These are phyloP conservation scores for Agelas oroides DNA, from an alignment of 37 sponge, comb jelly and placozoan species.

Conservation along the genomic window DNA sequence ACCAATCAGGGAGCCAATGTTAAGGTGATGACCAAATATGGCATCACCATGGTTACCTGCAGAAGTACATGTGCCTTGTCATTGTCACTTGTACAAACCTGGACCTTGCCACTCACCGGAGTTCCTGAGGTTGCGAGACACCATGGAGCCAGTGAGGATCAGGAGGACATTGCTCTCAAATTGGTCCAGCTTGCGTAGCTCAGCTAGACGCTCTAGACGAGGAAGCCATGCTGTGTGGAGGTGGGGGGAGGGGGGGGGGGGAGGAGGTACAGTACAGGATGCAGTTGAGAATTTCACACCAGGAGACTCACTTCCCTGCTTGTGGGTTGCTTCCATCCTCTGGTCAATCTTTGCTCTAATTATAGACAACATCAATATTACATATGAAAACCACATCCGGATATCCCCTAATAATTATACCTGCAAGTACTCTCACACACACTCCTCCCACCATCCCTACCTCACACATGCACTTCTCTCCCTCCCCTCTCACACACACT, in stretches of 20 bases:
- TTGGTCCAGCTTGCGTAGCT: slow-evolving; percentile 39
- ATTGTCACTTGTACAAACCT: too few species aligned
- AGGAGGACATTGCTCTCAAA: slow-evolving; percentile 81
- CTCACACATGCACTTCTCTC: too few species aligned
- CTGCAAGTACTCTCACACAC: neutral
- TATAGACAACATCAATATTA: neutral
- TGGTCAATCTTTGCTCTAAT: slow-evolving; percentile 56
- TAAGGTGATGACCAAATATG: slow-evolving; percentile 42
- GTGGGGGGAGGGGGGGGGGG: neutral
- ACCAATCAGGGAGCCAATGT: slow-evolving; percentile 65
- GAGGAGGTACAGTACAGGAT: neutral
- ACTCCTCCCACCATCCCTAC: too few species aligned
- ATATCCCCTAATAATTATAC: neutral
- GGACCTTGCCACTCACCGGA: slow-evolving; percentile 17
- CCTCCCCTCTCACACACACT: neutral
- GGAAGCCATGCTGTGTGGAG: slow-evolving; percentile 58
- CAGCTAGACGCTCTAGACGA: slow-evolving; percentile 69
- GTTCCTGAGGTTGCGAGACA: slow-evolving; percentile 69
- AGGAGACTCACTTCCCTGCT: slow-evolving; percentile 38
- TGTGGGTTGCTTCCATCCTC: slow-evolving; percentile 59
- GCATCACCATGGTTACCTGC: slow-evolving; percentile 22
- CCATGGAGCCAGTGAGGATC: slow-evolving; percentile 70
- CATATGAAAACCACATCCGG: neutral
- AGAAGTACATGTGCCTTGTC: neutral
- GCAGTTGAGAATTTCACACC: too few species aligned